Percentiles rank a stretch among this genome's conserved stretches.
phyloP scores from a whole-genome alignment of 2,888 invertebrate genomes.

The Orthosia incerta region DNA sequence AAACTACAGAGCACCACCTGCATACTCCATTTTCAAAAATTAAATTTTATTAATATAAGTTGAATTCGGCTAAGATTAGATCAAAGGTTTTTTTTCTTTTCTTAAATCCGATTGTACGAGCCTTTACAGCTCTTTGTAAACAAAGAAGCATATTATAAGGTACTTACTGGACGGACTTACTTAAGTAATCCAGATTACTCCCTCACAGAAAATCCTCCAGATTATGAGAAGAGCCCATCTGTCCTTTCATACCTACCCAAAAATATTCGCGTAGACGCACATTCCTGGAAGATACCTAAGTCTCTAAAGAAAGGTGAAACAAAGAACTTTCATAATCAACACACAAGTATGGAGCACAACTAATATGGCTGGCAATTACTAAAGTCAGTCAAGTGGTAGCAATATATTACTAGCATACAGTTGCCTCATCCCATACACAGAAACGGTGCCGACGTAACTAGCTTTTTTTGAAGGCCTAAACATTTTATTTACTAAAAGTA shows the following conservation, averaged over 20 bases:
- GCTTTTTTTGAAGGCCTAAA: no score
- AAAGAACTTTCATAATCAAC: background rate
- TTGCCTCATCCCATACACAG: no score
- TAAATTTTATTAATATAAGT: background rate
- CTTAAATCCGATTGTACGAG: conserved; percentile 32
- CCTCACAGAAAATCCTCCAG: conserved; percentile 22
- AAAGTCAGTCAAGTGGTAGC: no score
- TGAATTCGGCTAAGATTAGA: conserved; percentile 13
- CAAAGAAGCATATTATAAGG: conserved; percentile 41
- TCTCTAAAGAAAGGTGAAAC: background rate
- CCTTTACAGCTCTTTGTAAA: conserved; percentile 39
- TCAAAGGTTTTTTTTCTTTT: conserved; percentile 28
- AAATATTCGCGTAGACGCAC: conserved; percentile 5
- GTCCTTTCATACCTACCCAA: conserved; percentile 14
- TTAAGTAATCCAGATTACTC: conserved; percentile 54
- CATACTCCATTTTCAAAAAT: background rate
- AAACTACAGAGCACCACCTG: no score
- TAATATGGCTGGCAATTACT: background rate
- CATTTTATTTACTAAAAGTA: no score
- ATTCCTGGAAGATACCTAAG: background rate
- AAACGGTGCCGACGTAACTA: no score
- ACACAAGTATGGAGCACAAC: background rate
- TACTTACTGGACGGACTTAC: conserved; percentile 38
- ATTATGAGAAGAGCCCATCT: conserved; percentile 27
- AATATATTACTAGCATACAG: no score